Evolutionary conservation across 2,113 vertebrate genomes (phyloP), one percentile per base, ranked within the genome.

Genomic region (Tonatia bakeri): DNA sequence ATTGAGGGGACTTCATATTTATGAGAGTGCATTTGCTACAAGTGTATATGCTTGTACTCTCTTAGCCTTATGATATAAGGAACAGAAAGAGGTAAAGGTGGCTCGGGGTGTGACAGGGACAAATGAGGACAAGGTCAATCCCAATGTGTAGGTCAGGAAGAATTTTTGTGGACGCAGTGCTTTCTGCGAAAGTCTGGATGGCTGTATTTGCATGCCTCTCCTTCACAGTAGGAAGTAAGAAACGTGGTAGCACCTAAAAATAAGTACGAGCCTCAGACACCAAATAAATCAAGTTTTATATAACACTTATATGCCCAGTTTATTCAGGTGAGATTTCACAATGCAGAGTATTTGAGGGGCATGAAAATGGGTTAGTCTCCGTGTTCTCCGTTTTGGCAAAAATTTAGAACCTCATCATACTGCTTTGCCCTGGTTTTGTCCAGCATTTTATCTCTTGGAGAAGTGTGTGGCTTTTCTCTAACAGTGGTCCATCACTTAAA

Each of bases 221-320:
- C 81, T 90, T 95, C 90, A 64, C 70, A 45, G 91, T 92, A 94
- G 77, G 72, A 94, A 79, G 79, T 75, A 75, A 36, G 40, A 61
- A 90, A 82, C 14, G 24, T 80, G 28, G 56, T 59, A 91, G 65
- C 38, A 86, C 43, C 86, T 97, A 96, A 96, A 96, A 96, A 91
- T 95, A 97, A 95, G 70, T 52, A 73, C 14, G n/a, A 91, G 72
- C 36, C 15, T 75, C 79, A 87, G 94, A 82, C 77, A 97, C 92
- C 88, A 97, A 87, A 96, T 96, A 96, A 95, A 94, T 97, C 94
- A 96, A 80, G 52, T 94, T 97, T 96, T 91, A 93, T 15, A 8
- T 89, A 95, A 91, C 77, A 90, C 14, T 83, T 82, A 50, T 56
- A 86, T 87, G 64, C 90, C 73, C 85, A 50, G 52, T 95, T 94